phyloP scores from a whole-genome alignment of 2,888 invertebrate species.

The Tachina fera region DNA sequence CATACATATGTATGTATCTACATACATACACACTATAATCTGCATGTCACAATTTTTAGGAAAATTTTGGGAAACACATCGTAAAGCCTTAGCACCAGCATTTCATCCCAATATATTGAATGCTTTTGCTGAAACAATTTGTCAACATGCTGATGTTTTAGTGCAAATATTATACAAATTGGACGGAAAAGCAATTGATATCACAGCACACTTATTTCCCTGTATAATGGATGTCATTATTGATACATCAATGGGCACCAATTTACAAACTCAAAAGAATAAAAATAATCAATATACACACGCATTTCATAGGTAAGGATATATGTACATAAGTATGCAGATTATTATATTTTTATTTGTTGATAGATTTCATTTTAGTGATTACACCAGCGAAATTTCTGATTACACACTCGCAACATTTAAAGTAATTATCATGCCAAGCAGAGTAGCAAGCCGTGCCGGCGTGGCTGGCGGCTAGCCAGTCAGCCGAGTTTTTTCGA shows the following conservation, averaged over 20 bases:
- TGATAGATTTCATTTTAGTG: no score
- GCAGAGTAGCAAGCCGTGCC: no score
- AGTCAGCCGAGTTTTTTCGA: no score
- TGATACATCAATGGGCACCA: conserved; percentile 93
- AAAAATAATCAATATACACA: conserved; percentile 87
- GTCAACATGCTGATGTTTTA: conserved; percentile 85
- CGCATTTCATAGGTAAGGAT: conserved; percentile 87
- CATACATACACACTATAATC: no score
- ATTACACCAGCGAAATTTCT: no score
- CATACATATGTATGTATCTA: no score
- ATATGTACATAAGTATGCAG: background rate
- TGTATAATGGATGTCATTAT: conserved; percentile 86
- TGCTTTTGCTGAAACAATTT: conserved; percentile 87
- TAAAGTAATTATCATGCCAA: no score
- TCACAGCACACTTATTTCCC: conserved; percentile 86
- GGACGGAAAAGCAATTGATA: conserved; percentile 73
- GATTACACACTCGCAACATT: no score
- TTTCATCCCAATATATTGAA: conserved; percentile 91
- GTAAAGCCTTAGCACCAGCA: conserved; percentile 89
- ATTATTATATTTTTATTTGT: no score
- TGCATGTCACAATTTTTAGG: conserved; percentile 66
- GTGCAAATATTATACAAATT: conserved; percentile 80
- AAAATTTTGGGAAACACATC: conserved; percentile 86
- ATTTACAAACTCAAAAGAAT: conserved; percentile 73
- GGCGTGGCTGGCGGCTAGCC: no score